phyloP scores from a whole-genome alignment of 2,797 vertebrate species.

The Poecilia wingei region DNA sequence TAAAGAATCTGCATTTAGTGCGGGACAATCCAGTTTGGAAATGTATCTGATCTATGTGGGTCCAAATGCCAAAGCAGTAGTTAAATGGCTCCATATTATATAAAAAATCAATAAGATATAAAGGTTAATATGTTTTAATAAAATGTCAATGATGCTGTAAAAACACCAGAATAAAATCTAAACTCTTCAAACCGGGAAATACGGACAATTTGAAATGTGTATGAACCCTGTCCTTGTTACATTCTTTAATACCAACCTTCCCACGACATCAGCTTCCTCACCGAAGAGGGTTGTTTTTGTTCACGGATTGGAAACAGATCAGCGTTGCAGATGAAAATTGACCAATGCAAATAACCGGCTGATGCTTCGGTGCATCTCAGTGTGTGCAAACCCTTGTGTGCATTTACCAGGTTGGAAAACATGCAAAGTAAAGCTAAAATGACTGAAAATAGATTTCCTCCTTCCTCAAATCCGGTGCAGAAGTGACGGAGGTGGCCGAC shows the following conservation, averaged over 20 bases:
- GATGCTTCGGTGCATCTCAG: not conserved
- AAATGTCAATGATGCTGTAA: not conserved
- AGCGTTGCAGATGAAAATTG: not conserved
- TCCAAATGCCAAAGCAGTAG: not conserved
- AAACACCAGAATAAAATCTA: not conserved
- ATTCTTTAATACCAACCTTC: not conserved
- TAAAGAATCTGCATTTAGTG: not conserved
- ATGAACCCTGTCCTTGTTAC: not conserved
- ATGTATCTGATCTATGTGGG: not conserved
- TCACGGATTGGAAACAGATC: not conserved
- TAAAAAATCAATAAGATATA: not conserved
- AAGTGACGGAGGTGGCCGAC: conserved; percentile 11
- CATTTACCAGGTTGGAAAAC: not conserved
- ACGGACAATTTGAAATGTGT: not conserved
- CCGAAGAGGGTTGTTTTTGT: not conserved
- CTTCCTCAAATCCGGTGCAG: conserved; percentile 4
- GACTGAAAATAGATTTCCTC: not conserved
- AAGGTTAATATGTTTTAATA: not conserved
- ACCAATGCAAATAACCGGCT: not conserved
- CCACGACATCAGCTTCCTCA: not conserved
- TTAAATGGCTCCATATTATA: not conserved
- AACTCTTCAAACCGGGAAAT: not conserved
- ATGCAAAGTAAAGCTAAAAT: conserved; percentile 1
- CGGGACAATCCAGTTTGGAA: not conserved
- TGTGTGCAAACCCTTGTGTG: not conserved